Percentiles rank a stretch among this genome's conserved stretches.
Conservation (phyloP, 1,140 invertebrate genomes). For the Drosophila willistoni region DNA sequence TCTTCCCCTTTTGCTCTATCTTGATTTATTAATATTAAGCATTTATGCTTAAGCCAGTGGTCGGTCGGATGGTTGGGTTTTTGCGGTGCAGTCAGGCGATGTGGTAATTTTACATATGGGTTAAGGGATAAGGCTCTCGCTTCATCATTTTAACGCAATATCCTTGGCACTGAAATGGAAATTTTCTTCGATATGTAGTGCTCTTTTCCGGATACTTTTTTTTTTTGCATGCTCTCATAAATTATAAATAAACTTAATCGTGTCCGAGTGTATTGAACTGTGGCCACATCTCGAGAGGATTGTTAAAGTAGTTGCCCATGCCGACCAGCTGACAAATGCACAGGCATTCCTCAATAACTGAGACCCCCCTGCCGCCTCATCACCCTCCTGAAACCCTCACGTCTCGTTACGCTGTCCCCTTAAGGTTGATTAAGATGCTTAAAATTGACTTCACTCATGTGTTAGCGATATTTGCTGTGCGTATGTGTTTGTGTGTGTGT, state of each 20-base stretch:
- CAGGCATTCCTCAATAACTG: slow-evolving; percentile 14
- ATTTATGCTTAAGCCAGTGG: slow-evolving; percentile 3
- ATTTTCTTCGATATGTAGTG: slow-evolving; percentile 26
- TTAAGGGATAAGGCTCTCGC: slow-evolving; percentile 19
- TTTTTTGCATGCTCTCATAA: slow-evolving; percentile 49
- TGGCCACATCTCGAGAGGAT: slow-evolving; percentile 38
- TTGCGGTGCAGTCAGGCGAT: slow-evolving; percentile 6
- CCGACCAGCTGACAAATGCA: slow-evolving; percentile 57
- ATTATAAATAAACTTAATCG: slow-evolving; percentile 76
- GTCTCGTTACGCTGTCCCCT: not conserved
- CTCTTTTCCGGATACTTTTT: slow-evolving; percentile 25
- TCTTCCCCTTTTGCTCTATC: not conserved
- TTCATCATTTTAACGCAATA: slow-evolving; percentile 68
- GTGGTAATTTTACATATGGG: slow-evolving; percentile 13
- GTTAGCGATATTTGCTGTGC: slow-evolving; percentile 51
- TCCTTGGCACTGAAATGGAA: slow-evolving; percentile 59
- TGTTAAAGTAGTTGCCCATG: slow-evolving; percentile 35
- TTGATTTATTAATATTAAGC: slow-evolving; percentile 27
- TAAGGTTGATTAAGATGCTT: slow-evolving; percentile 67
- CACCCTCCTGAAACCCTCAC: not conserved
- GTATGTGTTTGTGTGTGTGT: slow-evolving; percentile 25
- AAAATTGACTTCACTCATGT: slow-evolving; percentile 70
- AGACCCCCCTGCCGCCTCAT: not conserved
- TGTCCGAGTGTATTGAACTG: slow-evolving; percentile 69
- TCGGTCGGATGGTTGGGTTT: not conserved